These are phyloP conservation scores for Mythimna pallens DNA, from an alignment of 2,888 invertebrate species.

Conservation along the genomic window DNA sequence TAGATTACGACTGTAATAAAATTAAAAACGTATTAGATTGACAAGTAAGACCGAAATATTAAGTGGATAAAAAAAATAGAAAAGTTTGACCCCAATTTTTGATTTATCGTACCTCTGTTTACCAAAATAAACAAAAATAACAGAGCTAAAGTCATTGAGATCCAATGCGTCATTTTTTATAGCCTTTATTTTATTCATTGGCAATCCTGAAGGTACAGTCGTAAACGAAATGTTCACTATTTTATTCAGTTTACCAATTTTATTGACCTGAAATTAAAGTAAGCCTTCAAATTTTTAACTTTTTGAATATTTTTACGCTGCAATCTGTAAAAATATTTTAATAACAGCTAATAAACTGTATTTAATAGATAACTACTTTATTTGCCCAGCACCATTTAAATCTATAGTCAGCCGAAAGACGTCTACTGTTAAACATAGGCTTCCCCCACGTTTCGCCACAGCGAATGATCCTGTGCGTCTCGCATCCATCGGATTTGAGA, in stretches of 20 bases:
- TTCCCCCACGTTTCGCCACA: too few relatives aligned
- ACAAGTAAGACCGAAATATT: too few relatives aligned
- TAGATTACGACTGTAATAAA: too few relatives aligned
- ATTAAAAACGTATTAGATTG: too few relatives aligned
- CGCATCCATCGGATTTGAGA: too few relatives aligned
- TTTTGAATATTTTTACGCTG: conserved; percentile 3
- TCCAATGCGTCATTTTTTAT: conserved; percentile 33
- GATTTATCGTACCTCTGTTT: neutral
- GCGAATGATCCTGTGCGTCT: too few relatives aligned
- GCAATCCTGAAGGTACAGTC: conserved; percentile 43
- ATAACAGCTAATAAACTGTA: neutral
- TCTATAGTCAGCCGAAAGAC: too few relatives aligned
- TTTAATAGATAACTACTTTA: neutral
- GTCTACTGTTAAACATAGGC: too few relatives aligned
- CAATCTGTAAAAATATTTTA: neutral
- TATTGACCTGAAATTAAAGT: conserved; percentile 40
- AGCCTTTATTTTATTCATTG: conserved; percentile 54
- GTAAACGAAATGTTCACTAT: conserved; percentile 53
- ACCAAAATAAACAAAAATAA: conserved; percentile 2
- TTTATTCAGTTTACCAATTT: conserved; percentile 49
- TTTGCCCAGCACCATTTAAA: too few relatives aligned
- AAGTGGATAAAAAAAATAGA: too few relatives aligned
- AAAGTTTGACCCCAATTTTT: neutral
- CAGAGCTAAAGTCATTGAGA: conserved; percentile 8
- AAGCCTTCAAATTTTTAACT: neutral